Base-by-base conservation (phyloP, 2,113 vertebrate species). In the Oreochromis spilurus region DNA sequence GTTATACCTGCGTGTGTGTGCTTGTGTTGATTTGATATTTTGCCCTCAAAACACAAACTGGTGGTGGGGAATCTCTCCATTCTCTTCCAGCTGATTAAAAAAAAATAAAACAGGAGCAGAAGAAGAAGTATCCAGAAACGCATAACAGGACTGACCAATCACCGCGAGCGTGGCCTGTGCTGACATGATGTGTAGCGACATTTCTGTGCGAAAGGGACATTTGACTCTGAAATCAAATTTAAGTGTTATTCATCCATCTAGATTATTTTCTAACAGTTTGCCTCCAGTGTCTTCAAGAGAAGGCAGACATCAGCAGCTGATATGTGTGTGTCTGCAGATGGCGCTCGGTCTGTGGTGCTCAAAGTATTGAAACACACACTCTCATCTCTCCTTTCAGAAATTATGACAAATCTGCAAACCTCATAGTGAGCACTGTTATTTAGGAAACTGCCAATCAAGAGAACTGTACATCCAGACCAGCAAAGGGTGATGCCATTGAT, bases 171-270 rank as follows among this genome's bases (percentile, higher is more conserved):
- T 8, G 4, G 43, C 17, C 45, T 77, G 45, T 29, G 70, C 26
- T 77, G 26, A 77, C 45, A 48, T 31, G 45, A 50, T 31, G 26
- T 50, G 70, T 48, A 12, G 43, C 1, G 16, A 50, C 70, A 75
- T 19, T 75, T 75, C 43, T 75, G 70, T 50, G 43, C 24, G 1
- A 19, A 75, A 75, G 43, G 70, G 43, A 75, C 43, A 50, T 48
- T 75, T 75, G 43, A 75, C 70, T 75, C 24, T 29, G 24, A 75
- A 75, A 75, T 75, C 70, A 75, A 50, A 75, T 75, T 48, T 50
- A 29, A 50, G 24, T 50, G 70, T 75, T 48, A 75, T 29, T 29
- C 24, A 75, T 50, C 24, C 70, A 75, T 75, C 70, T 50, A 75
- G 43, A 48, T 48, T 29, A 48, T 48, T 75, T 48, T 77, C 24